phyloP scores from a whole-genome alignment of 2,113 vertebrate species.

The Actinemys pallida region DNA sequence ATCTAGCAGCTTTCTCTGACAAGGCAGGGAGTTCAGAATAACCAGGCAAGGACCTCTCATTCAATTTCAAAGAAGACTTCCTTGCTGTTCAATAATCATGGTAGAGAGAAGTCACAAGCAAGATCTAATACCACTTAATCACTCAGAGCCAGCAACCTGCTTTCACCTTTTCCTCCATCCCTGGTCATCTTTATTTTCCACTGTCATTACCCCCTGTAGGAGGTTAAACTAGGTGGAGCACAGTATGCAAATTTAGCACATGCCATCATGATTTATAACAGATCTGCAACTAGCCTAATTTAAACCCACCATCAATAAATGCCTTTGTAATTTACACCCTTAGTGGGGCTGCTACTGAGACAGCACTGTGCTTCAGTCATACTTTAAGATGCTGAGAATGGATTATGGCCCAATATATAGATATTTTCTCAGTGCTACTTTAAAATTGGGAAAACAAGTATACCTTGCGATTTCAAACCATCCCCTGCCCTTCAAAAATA shows the following conservation, averaged over 20 bases:
- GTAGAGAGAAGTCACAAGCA: constrained; percentile 2
- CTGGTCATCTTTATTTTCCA: background rate
- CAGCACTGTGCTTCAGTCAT: background rate
- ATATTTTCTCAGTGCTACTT: background rate
- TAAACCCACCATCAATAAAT: background rate
- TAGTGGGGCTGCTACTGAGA: background rate
- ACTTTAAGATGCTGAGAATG: background rate
- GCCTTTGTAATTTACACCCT: background rate
- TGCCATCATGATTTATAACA: background rate
- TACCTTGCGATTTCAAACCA: background rate
- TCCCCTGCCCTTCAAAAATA: background rate
- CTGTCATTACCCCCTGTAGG: background rate
- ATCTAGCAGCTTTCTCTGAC: background rate
- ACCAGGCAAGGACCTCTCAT: background rate
- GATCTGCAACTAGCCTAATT: background rate
- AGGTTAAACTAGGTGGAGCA: background rate
- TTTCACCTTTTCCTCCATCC: constrained; percentile 16
- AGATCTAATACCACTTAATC: background rate
- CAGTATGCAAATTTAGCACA: background rate
- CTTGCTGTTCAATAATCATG: background rate
- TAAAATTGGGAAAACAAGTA: background rate
- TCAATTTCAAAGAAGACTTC: constrained; percentile 28
- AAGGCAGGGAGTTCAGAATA: background rate
- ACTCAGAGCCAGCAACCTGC: constrained; percentile 16
- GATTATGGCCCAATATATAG: background rate